phyloP scores from a whole-genome alignment of 2,797 vertebrate genomes.

The Picus viridis region DNA sequence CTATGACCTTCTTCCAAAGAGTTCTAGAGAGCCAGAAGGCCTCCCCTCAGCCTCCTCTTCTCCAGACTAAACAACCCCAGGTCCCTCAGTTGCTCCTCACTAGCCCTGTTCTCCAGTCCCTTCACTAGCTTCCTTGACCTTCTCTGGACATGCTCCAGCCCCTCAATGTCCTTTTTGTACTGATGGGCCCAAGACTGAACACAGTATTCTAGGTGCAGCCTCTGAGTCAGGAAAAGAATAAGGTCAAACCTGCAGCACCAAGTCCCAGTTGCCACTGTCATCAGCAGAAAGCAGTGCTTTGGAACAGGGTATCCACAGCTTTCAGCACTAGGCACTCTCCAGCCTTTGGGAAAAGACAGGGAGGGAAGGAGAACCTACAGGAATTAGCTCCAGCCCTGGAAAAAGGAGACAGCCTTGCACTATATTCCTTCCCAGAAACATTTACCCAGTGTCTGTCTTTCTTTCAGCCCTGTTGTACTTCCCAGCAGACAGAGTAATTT shows the following conservation, averaged over 20 bases:
- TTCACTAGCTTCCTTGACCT: too few relatives aligned
- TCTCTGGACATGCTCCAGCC: too few relatives aligned
- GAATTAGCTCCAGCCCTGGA: neutral
- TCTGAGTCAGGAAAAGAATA: neutral
- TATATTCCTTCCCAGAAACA: conserved; percentile 23
- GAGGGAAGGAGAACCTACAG: neutral
- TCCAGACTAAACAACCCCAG: too few relatives aligned
- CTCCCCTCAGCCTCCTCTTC: too few relatives aligned
- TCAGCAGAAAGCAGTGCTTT: neutral
- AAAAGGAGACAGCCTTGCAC: neutral
- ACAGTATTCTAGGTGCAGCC: too few relatives aligned
- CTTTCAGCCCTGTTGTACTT: conserved; percentile 25
- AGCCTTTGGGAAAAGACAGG: neutral
- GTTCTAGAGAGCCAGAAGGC: too few relatives aligned
- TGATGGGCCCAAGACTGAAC: too few relatives aligned
- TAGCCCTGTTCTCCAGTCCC: too few relatives aligned
- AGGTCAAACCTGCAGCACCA: neutral
- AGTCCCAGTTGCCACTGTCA: neutral
- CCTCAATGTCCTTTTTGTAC: too few relatives aligned
- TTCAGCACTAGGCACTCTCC: neutral
- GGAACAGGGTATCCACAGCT: neutral
- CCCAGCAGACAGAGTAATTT: conserved; percentile 48
- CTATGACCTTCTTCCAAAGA: too few relatives aligned
- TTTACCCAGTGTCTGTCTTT: conserved; percentile 5
- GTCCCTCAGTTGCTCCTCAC: too few relatives aligned